Evolutionary conservation across 2,797 vertebrate species (phyloP), one percentile per base, ranked within the genome.

Genomic region (Sebastes paucispinis): DNA sequence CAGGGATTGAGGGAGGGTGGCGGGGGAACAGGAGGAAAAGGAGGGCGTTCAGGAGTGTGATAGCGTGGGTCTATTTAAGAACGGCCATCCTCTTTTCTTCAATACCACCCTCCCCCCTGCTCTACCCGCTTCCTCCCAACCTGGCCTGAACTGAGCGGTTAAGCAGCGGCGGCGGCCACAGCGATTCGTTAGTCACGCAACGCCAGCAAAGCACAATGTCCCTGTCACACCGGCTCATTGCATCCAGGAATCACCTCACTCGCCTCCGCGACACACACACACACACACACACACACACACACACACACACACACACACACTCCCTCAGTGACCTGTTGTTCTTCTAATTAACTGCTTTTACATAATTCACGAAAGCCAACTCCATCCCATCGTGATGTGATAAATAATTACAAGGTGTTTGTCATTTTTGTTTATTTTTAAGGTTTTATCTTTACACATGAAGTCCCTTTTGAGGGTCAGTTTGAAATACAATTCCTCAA

Each of bases 121-220:
- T 7, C 34, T 6, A 14, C 36, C 24, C 8, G n/a, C 73, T 6
- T 27, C 50, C 60, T 60, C 16, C 81, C 68, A 85, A 83, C 87
- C 69, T 84, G 84, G 66, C 77, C 77, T 16, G 50, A 76, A 71
- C 59, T 36, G 80, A 92, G 87, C 88, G 69, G 89, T 94, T 94
- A 89, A 91, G 87, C 78, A 85, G 88, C 82, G 69, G 87, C 66
- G 34, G 69, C 69, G 14, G 75, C 83, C 71, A 24, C 79, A 82
- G 75, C 82, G 29, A 77, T 91, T 91, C 78, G 85, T 95, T 96
- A 95, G 84, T 93, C 92, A 95, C 92, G 92, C 94, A 87, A 93
- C 89, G 34, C 82, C 84, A 81, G 77, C 69, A 10, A 86, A 81
- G 79, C 82, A 96, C 94, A 43, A 43, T 43, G 39, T 43, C 14